A percentile compares a stretch with the other conserved stretches of the same genome.
These are phyloP conservation scores for Candidula unifasciata DNA, from an alignment of 2,888 invertebrate species.

Conservation along the genomic window DNA sequence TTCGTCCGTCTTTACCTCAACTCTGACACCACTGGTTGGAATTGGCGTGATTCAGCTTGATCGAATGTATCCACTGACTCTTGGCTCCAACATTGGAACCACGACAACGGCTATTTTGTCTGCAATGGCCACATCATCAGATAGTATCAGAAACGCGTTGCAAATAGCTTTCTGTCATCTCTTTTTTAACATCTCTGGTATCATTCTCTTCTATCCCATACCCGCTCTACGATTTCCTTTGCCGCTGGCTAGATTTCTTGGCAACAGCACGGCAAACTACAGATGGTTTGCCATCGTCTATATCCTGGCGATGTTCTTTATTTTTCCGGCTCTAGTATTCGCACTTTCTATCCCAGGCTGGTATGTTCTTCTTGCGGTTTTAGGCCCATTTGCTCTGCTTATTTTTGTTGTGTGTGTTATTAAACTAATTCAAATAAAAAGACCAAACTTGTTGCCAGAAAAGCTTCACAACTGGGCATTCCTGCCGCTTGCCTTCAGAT, in stretches of 20 bases:
- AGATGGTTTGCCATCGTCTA: slow-evolving; percentile 81
- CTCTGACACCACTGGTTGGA: slow-evolving; percentile 82
- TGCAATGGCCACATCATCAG: slow-evolving; percentile 75
- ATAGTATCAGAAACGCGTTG: slow-evolving; percentile 36
- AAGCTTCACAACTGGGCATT: slow-evolving; percentile 73
- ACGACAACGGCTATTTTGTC: slow-evolving; percentile 73
- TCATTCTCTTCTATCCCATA: slow-evolving; percentile 81
- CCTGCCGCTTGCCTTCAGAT: slow-evolving; percentile 69
- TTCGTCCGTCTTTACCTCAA: slow-evolving; percentile 80
- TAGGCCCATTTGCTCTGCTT: slow-evolving; percentile 67
- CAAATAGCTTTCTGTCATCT: slow-evolving; percentile 76
- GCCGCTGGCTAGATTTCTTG: slow-evolving; percentile 79
- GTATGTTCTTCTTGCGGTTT: slow-evolving; percentile 66
- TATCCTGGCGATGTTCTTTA: slow-evolving; percentile 71
- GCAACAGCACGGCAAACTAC: slow-evolving; percentile 80
- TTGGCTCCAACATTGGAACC: slow-evolving; percentile 74
- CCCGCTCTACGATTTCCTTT: slow-evolving; percentile 80
- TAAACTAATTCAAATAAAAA: slow-evolving; percentile 70
- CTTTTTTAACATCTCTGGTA: slow-evolving; percentile 77
- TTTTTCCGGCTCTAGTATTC: slow-evolving; percentile 71
- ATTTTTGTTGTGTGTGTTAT: slow-evolving; percentile 68
- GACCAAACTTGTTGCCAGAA: slow-evolving; percentile 64
- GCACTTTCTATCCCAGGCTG: slow-evolving; percentile 69
- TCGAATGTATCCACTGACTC: slow-evolving; percentile 72
- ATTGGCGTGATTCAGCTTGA: slow-evolving; percentile 78